Evolutionary conservation across 2,888 invertebrate genomes (phyloP).

Genomic region (Cerastis leucographa): DNA sequence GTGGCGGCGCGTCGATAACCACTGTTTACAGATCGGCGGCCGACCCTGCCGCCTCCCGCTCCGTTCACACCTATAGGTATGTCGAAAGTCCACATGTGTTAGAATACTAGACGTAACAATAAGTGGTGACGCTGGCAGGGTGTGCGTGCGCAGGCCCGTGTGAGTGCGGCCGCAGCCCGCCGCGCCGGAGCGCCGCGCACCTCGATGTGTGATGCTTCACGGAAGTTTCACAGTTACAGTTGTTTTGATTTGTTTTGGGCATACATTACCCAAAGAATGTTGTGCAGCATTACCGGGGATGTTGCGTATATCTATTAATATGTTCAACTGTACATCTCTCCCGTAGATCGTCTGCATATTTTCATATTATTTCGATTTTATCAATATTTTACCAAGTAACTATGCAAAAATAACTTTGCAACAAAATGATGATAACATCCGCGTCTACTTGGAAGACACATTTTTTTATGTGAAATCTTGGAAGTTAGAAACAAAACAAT

Average conservation of each 20-base stretch:
- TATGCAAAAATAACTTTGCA: neutral
- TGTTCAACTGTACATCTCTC: neutral
- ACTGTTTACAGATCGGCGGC: conserved; percentile 90
- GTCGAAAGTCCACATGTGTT: conserved; percentile 81
- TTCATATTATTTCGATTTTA: conserved; percentile 3
- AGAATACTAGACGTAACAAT: conserved; percentile 79
- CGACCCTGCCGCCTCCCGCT: conserved; percentile 88
- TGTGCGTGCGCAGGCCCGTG: conserved; percentile 64
- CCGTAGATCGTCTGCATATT: neutral
- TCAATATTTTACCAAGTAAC: neutral
- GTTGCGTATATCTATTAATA: conserved; percentile 12
- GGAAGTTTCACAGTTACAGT: conserved; percentile 66
- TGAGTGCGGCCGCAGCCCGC: conserved; percentile 46
- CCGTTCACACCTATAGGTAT: conserved; percentile 86
- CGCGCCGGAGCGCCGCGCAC: conserved; percentile 40
- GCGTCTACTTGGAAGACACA: neutral
- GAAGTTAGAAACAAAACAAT: conserved; percentile 73
- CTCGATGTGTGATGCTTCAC: conserved; percentile 60
- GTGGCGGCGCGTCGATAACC: conserved; percentile 89
- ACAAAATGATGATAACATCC: neutral
- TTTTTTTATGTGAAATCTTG: conserved; percentile 63
- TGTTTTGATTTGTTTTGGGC: conserved; percentile 73
- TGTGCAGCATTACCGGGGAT: conserved; percentile 36
- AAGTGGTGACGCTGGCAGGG: conserved; percentile 71
- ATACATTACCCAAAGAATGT: conserved; percentile 67